Evolutionary conservation across 2,113 vertebrate genomes (phyloP).

Genomic region (Pampusana beccarii): DNA sequence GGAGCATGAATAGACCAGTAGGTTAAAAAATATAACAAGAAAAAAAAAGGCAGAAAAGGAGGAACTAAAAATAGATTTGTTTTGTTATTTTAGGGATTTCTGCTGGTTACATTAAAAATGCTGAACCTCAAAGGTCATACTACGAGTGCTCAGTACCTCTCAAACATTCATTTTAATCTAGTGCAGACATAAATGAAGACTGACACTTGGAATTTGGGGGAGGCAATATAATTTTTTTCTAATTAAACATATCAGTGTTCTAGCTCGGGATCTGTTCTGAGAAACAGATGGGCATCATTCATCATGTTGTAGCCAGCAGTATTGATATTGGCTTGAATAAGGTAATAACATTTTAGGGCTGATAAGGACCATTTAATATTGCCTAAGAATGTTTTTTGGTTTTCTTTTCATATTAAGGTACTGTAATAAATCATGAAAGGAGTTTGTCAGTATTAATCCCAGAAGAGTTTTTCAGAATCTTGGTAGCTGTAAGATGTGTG

Average conservation of each 20-base stretch:
- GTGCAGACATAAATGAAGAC: not conserved
- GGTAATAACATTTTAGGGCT: not conserved
- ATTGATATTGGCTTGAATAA: not conserved
- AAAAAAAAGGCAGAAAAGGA: not conserved
- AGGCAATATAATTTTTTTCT: not conserved
- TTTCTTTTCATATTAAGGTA: constrained; percentile 5
- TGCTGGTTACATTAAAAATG: not conserved
- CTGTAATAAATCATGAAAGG: not conserved
- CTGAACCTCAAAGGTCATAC: not conserved
- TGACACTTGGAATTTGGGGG: constrained; percentile 20
- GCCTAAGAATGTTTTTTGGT: not conserved
- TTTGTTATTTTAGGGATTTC: constrained; percentile 14
- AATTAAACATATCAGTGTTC: not conserved
- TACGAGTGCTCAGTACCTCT: not conserved
- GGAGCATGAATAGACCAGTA: not conserved
- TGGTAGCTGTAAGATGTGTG: not conserved
- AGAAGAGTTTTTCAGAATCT: not conserved
- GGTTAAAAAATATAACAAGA: not conserved
- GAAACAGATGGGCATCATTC: not conserved
- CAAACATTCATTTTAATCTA: constrained; percentile 5
- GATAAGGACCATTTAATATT: not conserved
- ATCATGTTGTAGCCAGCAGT: not conserved
- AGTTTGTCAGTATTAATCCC: not conserved
- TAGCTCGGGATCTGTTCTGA: not conserved
- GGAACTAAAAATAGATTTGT: not conserved